A percentile compares a stretch with the other conserved stretches of the same genome.
Conservation (phyloP, 2,113 vertebrate species). For the Pomatostomus ruficeps region DNA sequence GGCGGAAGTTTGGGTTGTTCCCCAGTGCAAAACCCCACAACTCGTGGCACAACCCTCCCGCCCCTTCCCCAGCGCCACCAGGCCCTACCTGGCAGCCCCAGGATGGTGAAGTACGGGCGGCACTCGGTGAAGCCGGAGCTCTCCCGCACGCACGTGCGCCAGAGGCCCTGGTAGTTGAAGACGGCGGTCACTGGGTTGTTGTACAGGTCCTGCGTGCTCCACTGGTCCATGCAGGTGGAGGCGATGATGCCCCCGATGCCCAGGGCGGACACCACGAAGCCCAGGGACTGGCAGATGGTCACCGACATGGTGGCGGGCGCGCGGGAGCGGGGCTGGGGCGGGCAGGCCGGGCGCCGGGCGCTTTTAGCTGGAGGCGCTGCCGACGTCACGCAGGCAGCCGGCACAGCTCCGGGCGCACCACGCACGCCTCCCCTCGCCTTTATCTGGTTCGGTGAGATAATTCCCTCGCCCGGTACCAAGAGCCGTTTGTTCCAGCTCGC, state of each 20-base stretch:
- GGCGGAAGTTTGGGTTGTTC: neutral
- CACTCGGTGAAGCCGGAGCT: constrained; percentile 88
- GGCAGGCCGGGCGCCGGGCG: neutral
- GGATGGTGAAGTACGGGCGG: constrained; percentile 84
- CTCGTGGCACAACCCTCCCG: neutral
- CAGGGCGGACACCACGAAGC: constrained; percentile 78
- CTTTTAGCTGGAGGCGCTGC: constrained; percentile 61
- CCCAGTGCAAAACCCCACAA: rapidly evolving
- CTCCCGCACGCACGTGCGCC: constrained; percentile 84
- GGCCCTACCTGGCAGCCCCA: constrained; percentile 87
- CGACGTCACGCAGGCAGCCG: constrained; percentile 51
- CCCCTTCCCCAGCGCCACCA: rapidly evolving
- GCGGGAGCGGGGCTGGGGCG: neutral
- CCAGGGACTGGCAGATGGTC: constrained; percentile 84
- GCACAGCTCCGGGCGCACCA: neutral
- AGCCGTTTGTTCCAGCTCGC: constrained; percentile 64
- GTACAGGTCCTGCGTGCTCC: constrained; percentile 86
- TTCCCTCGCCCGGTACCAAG: constrained; percentile 71
- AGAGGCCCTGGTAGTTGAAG: constrained; percentile 86
- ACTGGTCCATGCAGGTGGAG: constrained; percentile 86
- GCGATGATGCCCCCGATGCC: constrained; percentile 78
- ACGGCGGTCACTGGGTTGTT: constrained; percentile 82
- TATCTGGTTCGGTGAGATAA: constrained; percentile 74
- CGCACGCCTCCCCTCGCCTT: constrained; percentile 44
- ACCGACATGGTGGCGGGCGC: constrained; percentile 68